These are phyloP conservation scores for Ranitomeya imitator DNA, from an alignment of 2,113 vertebrate species.

Conservation along the genomic window DNA sequence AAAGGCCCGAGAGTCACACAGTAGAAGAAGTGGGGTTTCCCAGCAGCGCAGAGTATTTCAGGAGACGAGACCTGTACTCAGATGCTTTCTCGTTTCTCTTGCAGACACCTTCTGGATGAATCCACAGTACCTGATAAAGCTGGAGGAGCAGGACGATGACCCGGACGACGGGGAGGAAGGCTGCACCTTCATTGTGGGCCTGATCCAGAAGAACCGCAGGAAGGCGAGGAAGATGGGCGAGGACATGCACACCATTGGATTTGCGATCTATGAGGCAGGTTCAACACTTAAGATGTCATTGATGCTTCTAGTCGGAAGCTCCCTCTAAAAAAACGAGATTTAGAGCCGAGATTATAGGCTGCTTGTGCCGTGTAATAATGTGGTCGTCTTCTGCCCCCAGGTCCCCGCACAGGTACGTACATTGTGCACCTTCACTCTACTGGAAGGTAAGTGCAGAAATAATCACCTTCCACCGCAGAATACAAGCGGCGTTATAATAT, in stretches of 20 bases:
- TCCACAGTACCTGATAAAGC: constrained; percentile 86
- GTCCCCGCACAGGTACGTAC: constrained; percentile 65
- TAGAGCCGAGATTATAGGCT: background rate
- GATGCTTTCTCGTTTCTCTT: background rate
- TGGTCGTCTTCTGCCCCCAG: background rate
- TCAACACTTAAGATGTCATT: background rate
- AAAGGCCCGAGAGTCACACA: too few relatives aligned
- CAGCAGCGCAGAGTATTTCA: too few relatives aligned
- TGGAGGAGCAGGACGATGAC: constrained; percentile 91
- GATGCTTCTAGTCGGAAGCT: too few relatives aligned
- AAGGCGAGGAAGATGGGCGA: constrained; percentile 84
- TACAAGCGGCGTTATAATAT: too few relatives aligned
- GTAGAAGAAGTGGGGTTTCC: too few relatives aligned
- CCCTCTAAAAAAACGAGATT: too few relatives aligned
- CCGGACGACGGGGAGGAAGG: constrained; percentile 79
- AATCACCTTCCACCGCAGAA: background rate
- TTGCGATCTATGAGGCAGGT: constrained; percentile 90
- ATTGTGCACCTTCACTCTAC: background rate
- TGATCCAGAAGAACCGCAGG: constrained; percentile 95
- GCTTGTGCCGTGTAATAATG: background rate
- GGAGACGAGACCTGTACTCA: background rate
- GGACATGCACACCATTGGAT: constrained; percentile 95
- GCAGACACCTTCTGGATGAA: constrained; percentile 94
- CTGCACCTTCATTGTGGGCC: constrained; percentile 89
- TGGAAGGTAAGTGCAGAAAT: constrained; percentile 8